These are phyloP conservation scores for Ennomos quercinarius DNA, from an alignment of 2,888 invertebrate species.

Conservation along the genomic window DNA sequence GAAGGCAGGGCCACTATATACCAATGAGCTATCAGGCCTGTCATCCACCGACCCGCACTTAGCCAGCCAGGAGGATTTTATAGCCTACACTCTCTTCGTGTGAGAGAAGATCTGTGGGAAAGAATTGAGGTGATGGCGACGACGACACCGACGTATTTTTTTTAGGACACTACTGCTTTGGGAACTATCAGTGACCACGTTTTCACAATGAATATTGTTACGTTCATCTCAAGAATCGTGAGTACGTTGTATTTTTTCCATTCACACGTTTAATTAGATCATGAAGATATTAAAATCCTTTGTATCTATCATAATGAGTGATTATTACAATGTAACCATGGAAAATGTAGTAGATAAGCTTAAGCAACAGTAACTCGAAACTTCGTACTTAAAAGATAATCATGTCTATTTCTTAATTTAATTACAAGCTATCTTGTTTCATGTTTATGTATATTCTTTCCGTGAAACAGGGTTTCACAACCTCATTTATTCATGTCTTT, in stretches of 20 bases:
- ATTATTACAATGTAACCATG: slow-evolving; percentile 21
- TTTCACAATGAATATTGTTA: background rate
- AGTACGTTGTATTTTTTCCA: slow-evolving; percentile 4
- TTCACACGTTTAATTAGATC: slow-evolving; percentile 21
- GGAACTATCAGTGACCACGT: background rate
- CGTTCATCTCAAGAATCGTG: background rate
- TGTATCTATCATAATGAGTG: slow-evolving; percentile 20
- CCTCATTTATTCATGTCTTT: slow-evolving; percentile 14
- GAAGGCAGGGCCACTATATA: too few relatives aligned
- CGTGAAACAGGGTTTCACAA: slow-evolving; percentile 16
- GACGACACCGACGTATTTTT: too few relatives aligned
- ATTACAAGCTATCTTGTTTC: slow-evolving; percentile 28
- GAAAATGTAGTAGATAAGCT: slow-evolving; percentile 14
- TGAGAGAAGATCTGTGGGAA: too few relatives aligned
- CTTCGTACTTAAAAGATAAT: slow-evolving; percentile 19
- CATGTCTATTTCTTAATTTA: slow-evolving; percentile 24
- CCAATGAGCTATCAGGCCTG: too few relatives aligned
- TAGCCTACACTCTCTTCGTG: too few relatives aligned
- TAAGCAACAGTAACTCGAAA: slow-evolving; percentile 25
- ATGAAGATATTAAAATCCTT: slow-evolving; percentile 13
- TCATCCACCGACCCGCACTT: too few relatives aligned
- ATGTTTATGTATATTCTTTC: slow-evolving; percentile 14
- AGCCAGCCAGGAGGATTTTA: too few relatives aligned
- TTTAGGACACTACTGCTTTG: slow-evolving; percentile 13
- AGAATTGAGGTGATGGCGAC: too few relatives aligned